Evolutionary conservation across 2,888 invertebrate species (phyloP), one percentile per base, ranked within the genome.

Genomic region (Parelbella ahira): DNA sequence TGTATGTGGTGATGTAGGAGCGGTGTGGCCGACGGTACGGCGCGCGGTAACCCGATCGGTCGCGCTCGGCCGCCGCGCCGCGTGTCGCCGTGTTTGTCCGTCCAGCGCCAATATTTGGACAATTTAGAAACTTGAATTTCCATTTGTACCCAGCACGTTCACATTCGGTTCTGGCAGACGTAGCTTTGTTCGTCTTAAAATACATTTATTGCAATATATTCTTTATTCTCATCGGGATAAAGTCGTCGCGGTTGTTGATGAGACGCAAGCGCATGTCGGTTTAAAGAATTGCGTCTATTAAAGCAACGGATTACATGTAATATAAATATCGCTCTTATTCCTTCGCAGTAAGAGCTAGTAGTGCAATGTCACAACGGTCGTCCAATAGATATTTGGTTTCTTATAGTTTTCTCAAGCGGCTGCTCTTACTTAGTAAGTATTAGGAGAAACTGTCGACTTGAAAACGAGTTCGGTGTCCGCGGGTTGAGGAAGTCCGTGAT

Each of bases 81-180:
- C n/a, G n/a, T n/a, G 15, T 15, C 15, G 4, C 18, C 24, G 4
- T 38, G 8, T 41, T 41, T 32, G 25, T 20, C 12, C 24, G 30
- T 9, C 50, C 48, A 49, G 49, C 50, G 42, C 47, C 46, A 67
- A 63, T 75, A 69, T 80, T 78, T 78, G 78, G 68, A 69, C 70
- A 71, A 70, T 74, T 74, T 76, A 76, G 76, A 80, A 74, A 80
- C 80, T 77, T 68, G 69, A 74, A 78, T 78, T 72, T 77, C 69
- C 72, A 78, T 76, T 75, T 74, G 64, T 51, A 13, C 24, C 13
- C 4, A 21, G 39, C 24, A 24, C 38, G 38, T 23, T 13, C 23
- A 18, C 30, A 18, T 20, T 9, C 9, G n/a, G n/a, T n/a, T n/a
- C n/a, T n/a, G n/a, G n/a, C n/a, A n/a, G n/a, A n/a, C n/a, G n/a